Percentiles rank a stretch among this genome's conserved stretches.
These are phyloP conservation scores for Periphyllus acericola DNA, from an alignment of 2,888 invertebrate species.

Conservation along the genomic window DNA sequence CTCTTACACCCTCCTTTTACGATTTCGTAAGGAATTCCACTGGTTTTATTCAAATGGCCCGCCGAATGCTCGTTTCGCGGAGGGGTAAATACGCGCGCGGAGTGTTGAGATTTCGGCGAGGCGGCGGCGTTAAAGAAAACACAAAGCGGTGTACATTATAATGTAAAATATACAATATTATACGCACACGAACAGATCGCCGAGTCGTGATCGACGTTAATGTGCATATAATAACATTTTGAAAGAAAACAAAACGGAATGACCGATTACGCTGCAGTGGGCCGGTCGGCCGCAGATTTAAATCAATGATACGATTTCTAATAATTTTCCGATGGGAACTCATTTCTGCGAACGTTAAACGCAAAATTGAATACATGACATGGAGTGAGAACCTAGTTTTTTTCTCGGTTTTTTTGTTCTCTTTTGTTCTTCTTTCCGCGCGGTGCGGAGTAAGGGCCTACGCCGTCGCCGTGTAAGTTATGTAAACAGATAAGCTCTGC, in stretches of 20 bases:
- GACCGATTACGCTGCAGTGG: neutral
- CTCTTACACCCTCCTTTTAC: slow-evolving; percentile 53
- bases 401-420: neutral
- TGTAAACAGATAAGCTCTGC: neutral
- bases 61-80: neutral
- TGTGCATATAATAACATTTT: neutral
- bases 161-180: neutral
- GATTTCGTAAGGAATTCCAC: slow-evolving; percentile 48
- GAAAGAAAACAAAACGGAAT: neutral
- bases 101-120: slow-evolving; percentile 10
- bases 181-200: neutral
- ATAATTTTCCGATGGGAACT: neutral
- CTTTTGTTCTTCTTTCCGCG: too few relatives aligned
- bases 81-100: neutral
- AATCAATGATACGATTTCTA: slow-evolving; percentile 9
- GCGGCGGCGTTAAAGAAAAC: neutral
- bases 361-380: neutral
- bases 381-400: neutral
- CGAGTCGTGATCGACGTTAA: slow-evolving; percentile 39
- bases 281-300: neutral
- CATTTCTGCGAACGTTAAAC: neutral
- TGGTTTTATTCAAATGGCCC: slow-evolving; percentile 59
- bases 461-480: neutral
- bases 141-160: neutral
- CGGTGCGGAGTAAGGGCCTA: neutral